Percentiles rank a stretch among this genome's conserved stretches.
phyloP scores from a whole-genome alignment of 1,140 invertebrate genomes.

The Drosophila bipectinata region DNA sequence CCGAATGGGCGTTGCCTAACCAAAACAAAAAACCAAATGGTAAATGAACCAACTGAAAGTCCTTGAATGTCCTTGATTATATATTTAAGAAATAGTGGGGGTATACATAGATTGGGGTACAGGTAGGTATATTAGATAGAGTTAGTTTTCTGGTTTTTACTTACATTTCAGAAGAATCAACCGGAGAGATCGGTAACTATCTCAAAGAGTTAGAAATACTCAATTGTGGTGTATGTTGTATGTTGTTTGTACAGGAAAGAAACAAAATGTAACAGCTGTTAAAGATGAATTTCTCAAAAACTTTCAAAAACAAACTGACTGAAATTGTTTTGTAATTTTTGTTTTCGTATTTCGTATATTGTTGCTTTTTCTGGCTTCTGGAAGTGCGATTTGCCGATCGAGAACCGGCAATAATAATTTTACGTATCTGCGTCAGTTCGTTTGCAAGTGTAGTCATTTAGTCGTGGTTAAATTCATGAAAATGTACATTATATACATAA shows the following conservation, averaged over 20 bases:
- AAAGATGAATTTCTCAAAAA: conserved; percentile 65
- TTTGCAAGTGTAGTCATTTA: conserved; percentile 34
- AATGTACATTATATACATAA: conserved; percentile 40
- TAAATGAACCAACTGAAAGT: conserved; percentile 37
- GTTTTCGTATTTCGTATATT: not conserved
- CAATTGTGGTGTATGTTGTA: conserved; percentile 66
- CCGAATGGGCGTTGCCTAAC: conserved; percentile 18
- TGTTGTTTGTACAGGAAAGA: conserved; percentile 70
- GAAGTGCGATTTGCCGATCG: conserved; percentile 20
- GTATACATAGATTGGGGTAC: conserved; percentile 10
- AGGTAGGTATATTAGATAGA: conserved; percentile 16
- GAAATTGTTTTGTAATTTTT: conserved; percentile 21
- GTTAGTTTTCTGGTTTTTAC: conserved; percentile 59
- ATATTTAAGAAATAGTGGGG: conserved; percentile 12
- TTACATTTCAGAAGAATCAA: conserved; percentile 80
- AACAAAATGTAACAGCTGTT: conserved; percentile 76
- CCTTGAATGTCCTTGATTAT: conserved; percentile 18
- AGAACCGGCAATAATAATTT: conserved; percentile 60
- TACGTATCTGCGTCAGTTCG: conserved; percentile 64
- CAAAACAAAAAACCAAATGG: conserved; percentile 26
- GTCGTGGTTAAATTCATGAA: conserved; percentile 30
- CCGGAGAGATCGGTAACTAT: conserved; percentile 69
- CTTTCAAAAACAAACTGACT: conserved; percentile 56
- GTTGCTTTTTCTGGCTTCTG: conserved; percentile 10
- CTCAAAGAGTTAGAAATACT: conserved; percentile 76